These are phyloP conservation scores for Limanda limanda DNA, from an alignment of 2,113 vertebrate genomes.

Conservation along the genomic window DNA sequence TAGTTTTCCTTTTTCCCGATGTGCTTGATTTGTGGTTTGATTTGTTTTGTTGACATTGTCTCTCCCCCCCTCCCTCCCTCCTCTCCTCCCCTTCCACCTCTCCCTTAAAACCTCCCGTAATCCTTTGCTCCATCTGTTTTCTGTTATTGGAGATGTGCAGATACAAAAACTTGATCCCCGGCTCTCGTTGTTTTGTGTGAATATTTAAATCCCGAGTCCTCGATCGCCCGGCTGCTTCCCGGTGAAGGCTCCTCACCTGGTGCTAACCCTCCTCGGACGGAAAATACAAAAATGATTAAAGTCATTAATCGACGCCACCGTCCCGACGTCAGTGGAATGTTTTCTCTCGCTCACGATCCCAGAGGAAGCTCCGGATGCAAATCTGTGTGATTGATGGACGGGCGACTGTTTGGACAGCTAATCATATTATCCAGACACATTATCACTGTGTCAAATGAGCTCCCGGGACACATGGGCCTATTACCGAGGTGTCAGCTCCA, in stretches of 20 bases:
- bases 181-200: slow-evolving; percentile 17
- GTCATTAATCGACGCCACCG: neutral
- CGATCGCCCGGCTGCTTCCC: no score
- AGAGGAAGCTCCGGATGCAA: slow-evolving; percentile 11
- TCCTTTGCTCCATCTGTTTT: slow-evolving; percentile 43
- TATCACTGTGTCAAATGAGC: slow-evolving; percentile 53
- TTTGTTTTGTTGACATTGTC: slow-evolving; percentile 33
- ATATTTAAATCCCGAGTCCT: slow-evolving; percentile 16
- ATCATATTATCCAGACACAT: slow-evolving; percentile 58
- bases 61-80: neutral
- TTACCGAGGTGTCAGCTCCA: slow-evolving; percentile 70
- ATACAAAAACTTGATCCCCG: slow-evolving; percentile 7
- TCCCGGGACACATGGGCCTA: slow-evolving; percentile 51
- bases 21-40: slow-evolving; percentile 13
- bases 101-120: slow-evolving; percentile 19
- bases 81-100: neutral
- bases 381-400: slow-evolving; percentile 50
- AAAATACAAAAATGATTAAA: neutral
- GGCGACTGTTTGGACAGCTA: slow-evolving; percentile 53
- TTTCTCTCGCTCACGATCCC: neutral
- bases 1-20: slow-evolving; percentile 8
- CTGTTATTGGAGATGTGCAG: slow-evolving; percentile 24
- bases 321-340: neutral
- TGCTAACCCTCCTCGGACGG: neutral
- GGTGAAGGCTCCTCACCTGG: neutral